These are phyloP conservation scores for Drosophila ercepeae DNA, from an alignment of 1,140 invertebrate species.

Conservation along the genomic window DNA sequence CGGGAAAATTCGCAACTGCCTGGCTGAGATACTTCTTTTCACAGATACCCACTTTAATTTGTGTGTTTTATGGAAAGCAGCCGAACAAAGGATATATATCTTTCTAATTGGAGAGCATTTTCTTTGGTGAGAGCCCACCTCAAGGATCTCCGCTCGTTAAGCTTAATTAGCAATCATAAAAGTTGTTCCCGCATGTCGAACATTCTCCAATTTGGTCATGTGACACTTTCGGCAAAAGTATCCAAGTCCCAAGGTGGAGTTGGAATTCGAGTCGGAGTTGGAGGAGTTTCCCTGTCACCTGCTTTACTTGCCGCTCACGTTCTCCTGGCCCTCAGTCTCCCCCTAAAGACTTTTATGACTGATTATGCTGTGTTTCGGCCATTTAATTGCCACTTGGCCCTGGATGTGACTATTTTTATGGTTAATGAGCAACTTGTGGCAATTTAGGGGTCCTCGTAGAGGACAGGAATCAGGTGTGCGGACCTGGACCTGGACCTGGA, in stretches of 20 bases:
- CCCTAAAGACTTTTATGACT: constrained; percentile 62
- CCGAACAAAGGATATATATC: constrained; percentile 22
- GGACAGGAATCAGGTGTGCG: constrained; percentile 55
- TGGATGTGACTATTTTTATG: constrained; percentile 77
- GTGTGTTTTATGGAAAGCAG: not conserved
- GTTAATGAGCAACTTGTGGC: constrained; percentile 70
- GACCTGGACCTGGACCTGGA: not conserved
- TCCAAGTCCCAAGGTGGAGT: constrained; percentile 1
- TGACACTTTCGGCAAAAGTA: constrained; percentile 53
- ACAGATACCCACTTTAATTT: constrained; percentile 28
- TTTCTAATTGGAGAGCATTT: constrained; percentile 61
- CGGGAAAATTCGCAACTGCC: constrained; percentile 29
- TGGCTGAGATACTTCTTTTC: too few relatives aligned
- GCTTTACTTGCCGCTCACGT: constrained; percentile 65
- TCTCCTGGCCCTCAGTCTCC: constrained; percentile 11
- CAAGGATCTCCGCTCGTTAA: constrained; percentile 50
- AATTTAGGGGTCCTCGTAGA: constrained; percentile 35
- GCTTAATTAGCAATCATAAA: constrained; percentile 75
- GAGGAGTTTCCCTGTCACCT: constrained; percentile 21
- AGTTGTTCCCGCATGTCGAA: constrained; percentile 46
- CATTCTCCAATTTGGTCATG: constrained; percentile 53
- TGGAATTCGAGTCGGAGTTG: not conserved
- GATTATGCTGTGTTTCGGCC: constrained; percentile 75
- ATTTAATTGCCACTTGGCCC: constrained; percentile 75
- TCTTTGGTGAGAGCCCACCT: constrained; percentile 34